A percentile compares a stretch with the other conserved stretches of the same genome.
These are phyloP conservation scores for Papilio gigon DNA, from an alignment of 2,888 invertebrate genomes.

Conservation along the genomic window DNA sequence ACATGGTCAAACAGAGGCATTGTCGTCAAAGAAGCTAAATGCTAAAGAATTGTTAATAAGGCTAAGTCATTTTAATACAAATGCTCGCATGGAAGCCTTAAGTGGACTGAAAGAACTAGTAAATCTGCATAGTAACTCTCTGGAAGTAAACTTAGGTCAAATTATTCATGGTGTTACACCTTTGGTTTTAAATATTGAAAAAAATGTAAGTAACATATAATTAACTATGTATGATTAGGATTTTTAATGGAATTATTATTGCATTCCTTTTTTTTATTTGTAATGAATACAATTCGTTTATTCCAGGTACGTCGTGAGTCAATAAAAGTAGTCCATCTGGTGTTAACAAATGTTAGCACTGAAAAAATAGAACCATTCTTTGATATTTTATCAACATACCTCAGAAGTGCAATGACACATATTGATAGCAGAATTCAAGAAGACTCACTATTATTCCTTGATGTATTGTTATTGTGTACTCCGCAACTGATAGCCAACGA, in stretches of 20 bases:
- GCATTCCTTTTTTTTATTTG: neutral
- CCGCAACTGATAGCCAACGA: slow-evolving; percentile 85
- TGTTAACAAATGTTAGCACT: slow-evolving; percentile 66
- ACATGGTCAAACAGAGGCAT: slow-evolving; percentile 78
- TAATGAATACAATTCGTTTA: no score
- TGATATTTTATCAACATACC: slow-evolving; percentile 88
- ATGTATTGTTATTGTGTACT: slow-evolving; percentile 86
- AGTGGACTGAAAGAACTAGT: slow-evolving; percentile 83
- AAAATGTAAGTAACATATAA: slow-evolving; percentile 66
- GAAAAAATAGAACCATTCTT: slow-evolving; percentile 88
- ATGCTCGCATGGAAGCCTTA: slow-evolving; percentile 85
- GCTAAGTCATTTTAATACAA: slow-evolving; percentile 88
- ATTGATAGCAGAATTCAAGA: slow-evolving; percentile 90
- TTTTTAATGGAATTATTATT: neutral
- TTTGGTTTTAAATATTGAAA: slow-evolving; percentile 88
- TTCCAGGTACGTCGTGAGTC: slow-evolving; percentile 81
- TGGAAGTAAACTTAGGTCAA: slow-evolving; percentile 84
- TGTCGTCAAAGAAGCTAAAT: slow-evolving; percentile 86
- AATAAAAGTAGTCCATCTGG: slow-evolving; percentile 80
- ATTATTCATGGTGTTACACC: slow-evolving; percentile 87
- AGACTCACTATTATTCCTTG: slow-evolving; percentile 90
- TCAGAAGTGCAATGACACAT: slow-evolving; percentile 95
- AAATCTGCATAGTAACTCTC: slow-evolving; percentile 57
- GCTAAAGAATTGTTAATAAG: slow-evolving; percentile 87
- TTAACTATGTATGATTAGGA: no score